phyloP scores from a whole-genome alignment of 1,140 invertebrate species.

The Ooceraea biroi region DNA sequence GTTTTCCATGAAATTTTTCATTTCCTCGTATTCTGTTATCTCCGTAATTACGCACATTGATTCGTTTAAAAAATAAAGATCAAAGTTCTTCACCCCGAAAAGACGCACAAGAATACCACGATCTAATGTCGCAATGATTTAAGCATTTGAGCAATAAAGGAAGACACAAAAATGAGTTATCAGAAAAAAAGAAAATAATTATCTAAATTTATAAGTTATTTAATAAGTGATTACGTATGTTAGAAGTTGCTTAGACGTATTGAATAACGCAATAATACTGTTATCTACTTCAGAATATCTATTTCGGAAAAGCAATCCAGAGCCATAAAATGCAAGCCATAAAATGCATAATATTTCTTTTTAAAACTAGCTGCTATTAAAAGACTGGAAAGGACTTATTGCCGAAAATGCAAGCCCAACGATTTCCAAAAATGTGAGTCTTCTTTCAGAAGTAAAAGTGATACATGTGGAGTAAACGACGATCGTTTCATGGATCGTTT shows the following conservation, averaged over 20 bases:
- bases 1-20: conserved; percentile 24
- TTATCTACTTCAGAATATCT: conserved; percentile 4
- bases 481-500: neutral
- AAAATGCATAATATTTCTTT: neutral
- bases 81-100: conserved; percentile 14
- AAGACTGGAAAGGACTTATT: neutral
- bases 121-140: conserved; percentile 4
- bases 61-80: conserved; percentile 20
- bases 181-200: neutral
- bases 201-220: neutral
- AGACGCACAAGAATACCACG: neutral
- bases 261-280: neutral
- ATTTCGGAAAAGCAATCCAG: neutral
- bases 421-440: neutral
- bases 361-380: neutral
- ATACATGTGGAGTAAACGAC: too few species aligned
- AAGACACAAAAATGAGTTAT: neutral
- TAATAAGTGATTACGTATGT: neutral
- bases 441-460: neutral
- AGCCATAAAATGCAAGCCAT: conserved; percentile 33
- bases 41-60: neutral
- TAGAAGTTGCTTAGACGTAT: neutral
- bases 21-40: conserved; percentile 32
- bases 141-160: neutral
- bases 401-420: neutral